Evolutionary conservation across 2,888 invertebrate species (phyloP).

Genomic region (Andricus quercusramuli): DNA sequence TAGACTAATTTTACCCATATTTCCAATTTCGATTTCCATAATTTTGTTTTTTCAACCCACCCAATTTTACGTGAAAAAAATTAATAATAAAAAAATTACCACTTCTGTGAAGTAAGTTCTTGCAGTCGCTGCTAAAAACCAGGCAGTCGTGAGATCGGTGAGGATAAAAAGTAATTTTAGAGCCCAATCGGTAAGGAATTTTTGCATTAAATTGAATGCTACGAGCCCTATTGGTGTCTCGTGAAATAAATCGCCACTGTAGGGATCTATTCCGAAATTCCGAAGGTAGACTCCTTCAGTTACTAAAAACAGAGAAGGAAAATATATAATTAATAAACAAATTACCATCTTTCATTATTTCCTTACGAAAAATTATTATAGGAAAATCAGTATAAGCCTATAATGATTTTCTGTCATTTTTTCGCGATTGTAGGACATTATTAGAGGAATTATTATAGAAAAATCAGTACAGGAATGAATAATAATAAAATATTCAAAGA

Average conservation of each 20-base stretch:
- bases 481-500: too few species aligned
- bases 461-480: too few species aligned
- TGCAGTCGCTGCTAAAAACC: constrained; percentile 86
- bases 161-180: constrained; percentile 83
- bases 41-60: too few species aligned
- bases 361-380: too few species aligned
- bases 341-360: too few species aligned
- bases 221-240: constrained; percentile 91
- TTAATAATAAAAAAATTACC: constrained; percentile 71
- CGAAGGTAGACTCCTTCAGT: constrained; percentile 92
- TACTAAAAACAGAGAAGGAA: constrained; percentile 80
- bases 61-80: not conserved
- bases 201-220: constrained; percentile 82
- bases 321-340: not conserved
- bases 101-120: constrained; percentile 84
- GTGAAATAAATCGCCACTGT: constrained; percentile 94
- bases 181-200: constrained; percentile 64
- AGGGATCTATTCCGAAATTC: constrained; percentile 90
- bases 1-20: too few species aligned
- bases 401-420: too few species aligned
- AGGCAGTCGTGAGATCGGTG: constrained; percentile 88
- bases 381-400: too few species aligned
- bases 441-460: too few species aligned
- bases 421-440: too few species aligned
- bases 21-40: too few species aligned